Evolutionary conservation across 2,113 vertebrate genomes (phyloP), one percentile per base, ranked within the genome.

Genomic region (Pelmatolapia mariae): DNA sequence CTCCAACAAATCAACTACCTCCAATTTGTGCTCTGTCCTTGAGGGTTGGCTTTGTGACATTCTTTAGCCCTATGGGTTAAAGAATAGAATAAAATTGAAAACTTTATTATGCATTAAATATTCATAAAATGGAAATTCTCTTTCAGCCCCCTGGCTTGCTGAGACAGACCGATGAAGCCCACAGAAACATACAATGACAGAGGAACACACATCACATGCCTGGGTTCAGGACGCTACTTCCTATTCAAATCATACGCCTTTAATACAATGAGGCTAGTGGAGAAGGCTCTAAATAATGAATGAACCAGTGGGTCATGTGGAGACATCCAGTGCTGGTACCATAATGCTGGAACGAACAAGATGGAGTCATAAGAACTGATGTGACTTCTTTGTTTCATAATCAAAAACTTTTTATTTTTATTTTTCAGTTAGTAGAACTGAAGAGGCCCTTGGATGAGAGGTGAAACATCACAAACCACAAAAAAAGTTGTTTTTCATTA

Each of bases 41-140:
- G 91, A 95, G 92, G 92, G 92, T 87, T 87, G 88, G 89, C 92
- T 90, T 91, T 87, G 87, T 90, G 89, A 89, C 89, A 89, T 92
- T 93, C 73, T 93, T 87, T 79, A 81, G 85, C 90, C 92, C 94
- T 88, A 71, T 73, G 84, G 93, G 83, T 88, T 93, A 76, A 76
- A 76, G 90, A 92, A 93, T 91, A 94, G 92, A 95, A 95, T 95
- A 93, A 94, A 95, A 95, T 91, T 92, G 90, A 95, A 95, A 96
- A 96, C 92, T 95, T 95, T 95, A 95, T 95, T 95, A 95, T 95
- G 91, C 92, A 95, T 96, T 94, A 95, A 95, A 96, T 95, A 95
- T 96, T 96, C 94, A 95, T 96, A 94, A 93, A 95, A 96, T 95
- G 95, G 95, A 96, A 96, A 96, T 95, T 95, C 87, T 90, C 92